Evolutionary conservation across 2,113 vertebrate genomes (phyloP), one percentile per base, ranked within the genome.

Genomic region (Macaca fascicularis): DNA sequence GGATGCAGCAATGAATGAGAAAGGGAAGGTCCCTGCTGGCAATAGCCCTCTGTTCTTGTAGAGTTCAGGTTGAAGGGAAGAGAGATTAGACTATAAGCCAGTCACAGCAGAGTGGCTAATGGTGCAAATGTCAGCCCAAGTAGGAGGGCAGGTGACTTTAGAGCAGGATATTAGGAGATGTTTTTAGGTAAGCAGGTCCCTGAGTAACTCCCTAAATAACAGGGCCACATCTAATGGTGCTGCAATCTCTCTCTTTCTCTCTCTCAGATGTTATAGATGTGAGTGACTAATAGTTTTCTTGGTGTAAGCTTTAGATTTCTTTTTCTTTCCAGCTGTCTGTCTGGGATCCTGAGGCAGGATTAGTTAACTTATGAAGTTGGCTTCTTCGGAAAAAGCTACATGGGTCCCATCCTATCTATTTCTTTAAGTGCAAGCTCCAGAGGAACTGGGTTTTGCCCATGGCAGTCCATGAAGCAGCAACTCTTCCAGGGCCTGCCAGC

Each of bases 311-410:
- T 86, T 82, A 43, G 59, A 27, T 92, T 94, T 61, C 35, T 67
- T 92, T 96, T 95, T 69, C 83, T 87, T 82, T 55, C 76, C 10
- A 64, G 30, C 40, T 89, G 82, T 97, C 52, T 52, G 72, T 79
- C 75, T 83, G 48, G n/a, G 14, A 27, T 93, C 75, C 84, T 2
- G 12, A 91, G 85, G n/a, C 92, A 92, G 64, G 67, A 1, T 81
- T 72, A 69, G 57, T 45, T 92, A 14, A 89, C 52, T 87, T 40
- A 83, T 8, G 17, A 83, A 90, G 13, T 50, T 48, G 69, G 20
- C 59, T 76, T 96, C 76, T 52, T 83, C 22, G 64, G 75, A 70
- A 93, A 75, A 92, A 84, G 38, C 30, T 35, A 12, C 30, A 2
- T 9, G 7, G 50, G 79, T 14, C 23, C 79, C 25, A 17, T 25